Conservation (phyloP, 2,888 invertebrate species). For the Gastracanthus pulcherrimus region DNA sequence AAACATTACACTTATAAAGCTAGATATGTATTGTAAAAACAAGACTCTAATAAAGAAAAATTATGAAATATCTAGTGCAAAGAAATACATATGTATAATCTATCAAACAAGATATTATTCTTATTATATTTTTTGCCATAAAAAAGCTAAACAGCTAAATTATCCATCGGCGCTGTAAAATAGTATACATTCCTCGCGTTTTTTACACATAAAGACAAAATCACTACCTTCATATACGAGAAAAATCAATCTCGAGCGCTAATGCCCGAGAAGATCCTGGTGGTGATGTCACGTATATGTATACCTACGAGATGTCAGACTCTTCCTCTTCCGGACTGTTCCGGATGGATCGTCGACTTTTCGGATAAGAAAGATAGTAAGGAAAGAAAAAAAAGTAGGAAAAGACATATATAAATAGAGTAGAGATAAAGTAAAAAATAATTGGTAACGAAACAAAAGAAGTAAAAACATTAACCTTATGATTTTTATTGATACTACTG, state of each 20-base stretch:
- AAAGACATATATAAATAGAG: constrained; percentile 22
- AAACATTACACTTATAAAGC: constrained; percentile 52
- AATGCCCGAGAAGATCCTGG: constrained; percentile 36
- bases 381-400: constrained; percentile 7
- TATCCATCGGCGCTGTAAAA: constrained; percentile 34
- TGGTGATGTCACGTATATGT: constrained; percentile 51
- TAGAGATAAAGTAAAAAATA: not conserved
- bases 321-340: constrained; percentile 40
- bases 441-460: not conserved
- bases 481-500: too few relatives aligned
- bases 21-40: constrained; percentile 10
- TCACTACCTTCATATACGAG: constrained; percentile 47
- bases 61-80: constrained; percentile 47
- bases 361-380: constrained; percentile 40
- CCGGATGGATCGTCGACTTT: constrained; percentile 47
- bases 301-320: constrained; percentile 35
- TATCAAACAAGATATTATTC: constrained; percentile 11
- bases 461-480: too few relatives aligned
- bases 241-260: constrained; percentile 13
- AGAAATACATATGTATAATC: constrained; percentile 34
- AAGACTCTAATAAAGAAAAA: constrained; percentile 33
- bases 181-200: constrained; percentile 41
- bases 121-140: constrained; percentile 18
- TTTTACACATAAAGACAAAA: constrained; percentile 43
- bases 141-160: constrained; percentile 47